phyloP scores from a whole-genome alignment of 2,888 invertebrate genomes.

The Dione vanillae region DNA sequence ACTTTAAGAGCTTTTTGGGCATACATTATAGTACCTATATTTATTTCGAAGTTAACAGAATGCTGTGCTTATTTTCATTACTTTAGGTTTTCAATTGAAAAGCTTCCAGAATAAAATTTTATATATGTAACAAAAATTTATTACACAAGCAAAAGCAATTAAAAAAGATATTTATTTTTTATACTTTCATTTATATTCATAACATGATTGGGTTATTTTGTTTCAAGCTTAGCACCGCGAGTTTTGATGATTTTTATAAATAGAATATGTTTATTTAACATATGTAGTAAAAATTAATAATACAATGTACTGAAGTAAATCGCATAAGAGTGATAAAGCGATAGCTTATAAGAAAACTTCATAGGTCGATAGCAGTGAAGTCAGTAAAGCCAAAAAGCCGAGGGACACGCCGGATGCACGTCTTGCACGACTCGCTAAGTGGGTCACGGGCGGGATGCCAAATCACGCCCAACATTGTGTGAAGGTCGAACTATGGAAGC shows the following conservation, averaged over 20 bases:
- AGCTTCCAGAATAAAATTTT: not conserved
- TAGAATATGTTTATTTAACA: not conserved
- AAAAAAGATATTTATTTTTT: slow-evolving; percentile 19
- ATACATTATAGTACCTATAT: too few species aligned
- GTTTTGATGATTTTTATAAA: not conserved
- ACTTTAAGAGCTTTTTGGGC: too few species aligned
- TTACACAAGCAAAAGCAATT: slow-evolving; percentile 8
- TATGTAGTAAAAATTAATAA: too few species aligned
- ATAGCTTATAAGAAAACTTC: not conserved
- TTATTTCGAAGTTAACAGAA: too few species aligned
- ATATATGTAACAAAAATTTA: not conserved
- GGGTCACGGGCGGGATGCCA: slow-evolving; percentile 37
- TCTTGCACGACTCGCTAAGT: slow-evolving; percentile 33
- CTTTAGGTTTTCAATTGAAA: slow-evolving; percentile 1
- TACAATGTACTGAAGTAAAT: not conserved
- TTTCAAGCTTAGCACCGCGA: not conserved
- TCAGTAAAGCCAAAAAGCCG: not conserved
- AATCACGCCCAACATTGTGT: slow-evolving; percentile 29
- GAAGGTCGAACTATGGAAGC: slow-evolving; percentile 34
- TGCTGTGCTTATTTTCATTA: not conserved
- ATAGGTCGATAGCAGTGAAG: not conserved
- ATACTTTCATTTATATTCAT: slow-evolving; percentile 21
- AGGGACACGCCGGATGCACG: slow-evolving; percentile 19
- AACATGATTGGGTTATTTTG: slow-evolving; percentile 14
- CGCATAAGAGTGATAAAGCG: not conserved